Evolutionary conservation across 2,888 invertebrate genomes (phyloP), one percentile per base, ranked within the genome.

Genomic region (Boloria euphrosyne): DNA sequence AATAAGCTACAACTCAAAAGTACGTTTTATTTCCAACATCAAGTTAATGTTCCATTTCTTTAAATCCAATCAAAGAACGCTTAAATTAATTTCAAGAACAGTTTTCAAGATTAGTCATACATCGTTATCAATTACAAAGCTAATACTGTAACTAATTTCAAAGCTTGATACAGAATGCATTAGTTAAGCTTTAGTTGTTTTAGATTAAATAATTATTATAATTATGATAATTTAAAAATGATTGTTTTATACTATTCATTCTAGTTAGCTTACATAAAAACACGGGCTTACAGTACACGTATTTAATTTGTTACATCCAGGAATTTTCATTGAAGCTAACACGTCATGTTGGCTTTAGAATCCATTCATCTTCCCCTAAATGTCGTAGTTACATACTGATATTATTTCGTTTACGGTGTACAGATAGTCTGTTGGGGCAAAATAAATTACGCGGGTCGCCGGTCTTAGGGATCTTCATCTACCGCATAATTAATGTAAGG

Each of bases 401-500:
- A 66, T 60, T 69, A 66, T 68, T 64, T 58, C 54, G 55, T 43
- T 66, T 66, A 66, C 62, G 52, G 46, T 50, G 54, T 64, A 66
- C 61, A 65, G 65, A 63, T 62, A 60, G 59, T 60, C 67, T 67
- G 69, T 57, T 62, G 57, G 58, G 63, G 67, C 65, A 75, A 82
- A 78, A 80, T 81, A 79, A 84, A 85, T 82, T 78, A 79, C 78
- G 78, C 80, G 78, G 81, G 80, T 80, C 82, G 80, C 80, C 78
- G 77, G 72, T 72, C 75, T 76, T 73, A 74, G 79, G 78, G 80
- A 85, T 86, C 85, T 85, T 84, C 87, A 85, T 86, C 85, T 80
- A 76, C 83, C 83, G 78, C 84, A 84, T 85, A 86, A 90, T 90
- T 89, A 87, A 83, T 78, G 79, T 73, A 74, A 81, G 89, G 87